Evolutionary conservation across 2,113 vertebrate species (phyloP).

Genomic region (Rhinolophus ferrumequinum): DNA sequence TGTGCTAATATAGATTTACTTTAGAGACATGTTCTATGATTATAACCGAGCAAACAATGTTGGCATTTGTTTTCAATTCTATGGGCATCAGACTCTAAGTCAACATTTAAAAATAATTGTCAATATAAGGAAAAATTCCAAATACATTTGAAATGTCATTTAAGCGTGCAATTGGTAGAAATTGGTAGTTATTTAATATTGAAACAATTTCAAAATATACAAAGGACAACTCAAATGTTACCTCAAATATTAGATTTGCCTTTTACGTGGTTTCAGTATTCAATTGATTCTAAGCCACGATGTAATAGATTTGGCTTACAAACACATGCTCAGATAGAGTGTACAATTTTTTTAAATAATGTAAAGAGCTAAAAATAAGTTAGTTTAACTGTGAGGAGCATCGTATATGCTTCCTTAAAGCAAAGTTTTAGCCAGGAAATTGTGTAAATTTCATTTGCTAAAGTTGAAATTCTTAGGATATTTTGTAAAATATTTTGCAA

Average conservation of each 20-base stretch:
- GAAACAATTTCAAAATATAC: neutral
- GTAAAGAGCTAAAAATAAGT: neutral
- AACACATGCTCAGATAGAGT: neutral
- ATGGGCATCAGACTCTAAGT: conserved; percentile 64
- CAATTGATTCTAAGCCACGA: neutral
- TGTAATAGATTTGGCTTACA: neutral
- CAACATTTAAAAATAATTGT: conserved; percentile 65
- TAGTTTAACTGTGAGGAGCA: neutral
- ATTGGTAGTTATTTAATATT: neutral
- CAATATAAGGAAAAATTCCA: neutral
- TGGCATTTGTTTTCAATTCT: conserved; percentile 66
- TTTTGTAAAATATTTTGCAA: conserved; percentile 14
- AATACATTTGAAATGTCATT: neutral
- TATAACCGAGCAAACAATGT: conserved; percentile 75
- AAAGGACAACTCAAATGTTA: neutral
- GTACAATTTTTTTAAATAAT: neutral
- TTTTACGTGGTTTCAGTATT: neutral
- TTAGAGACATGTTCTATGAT: conserved; percentile 79
- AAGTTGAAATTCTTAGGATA: conserved; percentile 29
- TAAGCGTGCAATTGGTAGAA: neutral
- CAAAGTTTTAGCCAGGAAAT: neutral
- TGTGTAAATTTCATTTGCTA: neutral
- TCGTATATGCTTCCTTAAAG: neutral
- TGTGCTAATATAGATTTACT: conserved; percentile 83
- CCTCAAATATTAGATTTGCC: neutral